Conservation (phyloP, 2,888 invertebrate species). For the Pandemis corylana region DNA sequence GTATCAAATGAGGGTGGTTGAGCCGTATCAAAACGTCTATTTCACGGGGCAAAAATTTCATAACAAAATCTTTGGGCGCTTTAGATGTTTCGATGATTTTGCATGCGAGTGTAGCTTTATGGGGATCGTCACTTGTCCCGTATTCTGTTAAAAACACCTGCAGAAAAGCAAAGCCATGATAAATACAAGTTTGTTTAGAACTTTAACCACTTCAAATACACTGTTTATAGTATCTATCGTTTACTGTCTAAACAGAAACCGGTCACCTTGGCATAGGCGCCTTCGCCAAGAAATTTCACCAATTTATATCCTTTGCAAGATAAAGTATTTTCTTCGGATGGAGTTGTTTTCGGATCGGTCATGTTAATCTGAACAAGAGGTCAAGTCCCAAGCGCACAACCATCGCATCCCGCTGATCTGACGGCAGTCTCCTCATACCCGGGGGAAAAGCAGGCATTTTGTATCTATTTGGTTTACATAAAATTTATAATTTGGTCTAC, state of each 20-base stretch:
- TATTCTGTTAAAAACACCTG: conserved; percentile 79
- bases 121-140: conserved; percentile 59
- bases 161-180: conserved; percentile 9
- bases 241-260: not conserved
- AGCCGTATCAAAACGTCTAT: conserved; percentile 90
- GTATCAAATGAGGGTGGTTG: conserved; percentile 92
- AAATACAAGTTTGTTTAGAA: not conserved
- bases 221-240: not conserved
- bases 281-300: conserved; percentile 88
- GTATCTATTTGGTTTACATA: conserved; percentile 51
- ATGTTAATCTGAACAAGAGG: conserved; percentile 66
- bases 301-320: conserved; percentile 86
- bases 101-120: conserved; percentile 84
- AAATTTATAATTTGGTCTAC: conserved; percentile 52
- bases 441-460: conserved; percentile 66
- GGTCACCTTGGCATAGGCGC: conserved; percentile 91
- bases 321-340: conserved; percentile 80
- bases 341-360: conserved; percentile 74
- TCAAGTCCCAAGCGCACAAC: conserved; percentile 55
- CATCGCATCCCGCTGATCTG: conserved; percentile 49
- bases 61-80: conserved; percentile 91
- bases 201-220: not conserved
- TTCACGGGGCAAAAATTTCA: conserved; percentile 93
- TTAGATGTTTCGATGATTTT: conserved; percentile 90
- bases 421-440: conserved; percentile 55